Conservation (phyloP, 2,113 vertebrate species). For the Larimichthys polyactis region DNA sequence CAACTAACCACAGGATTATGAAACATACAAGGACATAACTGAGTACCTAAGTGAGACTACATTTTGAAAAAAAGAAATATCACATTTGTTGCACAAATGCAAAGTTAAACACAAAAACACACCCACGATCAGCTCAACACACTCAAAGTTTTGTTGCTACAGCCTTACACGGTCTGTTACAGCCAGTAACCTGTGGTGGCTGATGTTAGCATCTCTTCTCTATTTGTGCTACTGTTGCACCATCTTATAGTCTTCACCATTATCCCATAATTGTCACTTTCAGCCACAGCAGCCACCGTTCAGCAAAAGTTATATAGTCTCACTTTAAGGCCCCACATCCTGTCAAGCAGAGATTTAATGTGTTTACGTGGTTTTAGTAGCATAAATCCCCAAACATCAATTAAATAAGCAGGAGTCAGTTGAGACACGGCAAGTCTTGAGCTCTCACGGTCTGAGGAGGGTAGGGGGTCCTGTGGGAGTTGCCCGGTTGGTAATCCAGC, state of each 20-base stretch:
- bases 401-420: not conserved
- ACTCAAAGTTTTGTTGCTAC: not conserved
- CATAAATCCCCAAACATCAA: not conserved
- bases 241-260: not conserved
- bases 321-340: not conserved
- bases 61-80: not conserved
- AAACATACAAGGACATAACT: too few species aligned
- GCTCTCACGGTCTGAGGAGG: not conserved
- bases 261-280: slow-evolving; percentile 3
- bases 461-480: not conserved
- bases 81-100: not conserved
- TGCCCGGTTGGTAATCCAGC: not conserved
- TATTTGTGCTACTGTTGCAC: not conserved
- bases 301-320: not conserved
- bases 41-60: not conserved
- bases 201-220: not conserved
- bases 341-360: not conserved
- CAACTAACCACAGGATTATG: too few species aligned
- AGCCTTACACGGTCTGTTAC: not conserved
- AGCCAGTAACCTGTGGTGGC: not conserved
- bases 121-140: not conserved
- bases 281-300: not conserved
- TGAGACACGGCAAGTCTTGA: not conserved
- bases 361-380: not conserved
- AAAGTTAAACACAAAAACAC: not conserved